Base-by-base conservation (phyloP, 2,797 vertebrate genomes). In the Florisuga fusca region DNA sequence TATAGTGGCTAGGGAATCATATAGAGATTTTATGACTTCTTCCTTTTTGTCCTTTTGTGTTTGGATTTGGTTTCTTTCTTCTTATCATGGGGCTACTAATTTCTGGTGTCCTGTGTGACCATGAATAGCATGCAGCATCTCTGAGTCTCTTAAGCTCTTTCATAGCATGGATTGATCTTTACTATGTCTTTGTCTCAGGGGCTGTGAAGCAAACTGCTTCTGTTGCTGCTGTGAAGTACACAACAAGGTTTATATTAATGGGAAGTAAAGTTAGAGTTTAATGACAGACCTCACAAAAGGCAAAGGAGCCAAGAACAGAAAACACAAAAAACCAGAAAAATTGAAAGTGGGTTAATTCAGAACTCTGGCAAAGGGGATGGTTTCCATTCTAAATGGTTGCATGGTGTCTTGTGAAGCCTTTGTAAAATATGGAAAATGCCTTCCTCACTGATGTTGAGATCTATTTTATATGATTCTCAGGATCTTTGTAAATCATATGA, bases 381-480 rank as follows among this genome's bases (percentile, higher is more conserved):
- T 87, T 89, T 87, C 79, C 63, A 1, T 76, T 91, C 34, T 80
- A 22, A 80, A 83, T 1, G 0, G 20, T 83, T 87, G 72, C 16
- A 41, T 48, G n/a, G 45, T 89, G 36, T 80, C 61, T 94, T 85
- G 45, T 91, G 73, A 93, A 71, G 33, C 82, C 59, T 95, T 77
- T 71, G 34, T 71, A 85, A 91, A 93, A 66, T 51, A 61, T 2
- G 23, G 50, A 88, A 85, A 87, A 80, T 80, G 27, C 57, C 33
- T 91, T 89, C 68, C 36, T 90, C 41, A 34, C 64, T 7, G 3
- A 45, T 71, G 54, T 62, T 89, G 79, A 91, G 90, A 80, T 68
- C 31, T 79, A 57, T 90, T 94, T 94, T 61, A 48, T 80, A 36
- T 83, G 62, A 91, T 77, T 91, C 75, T 92, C 51, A 93, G 58